Evolutionary conservation across 2,888 invertebrate genomes (phyloP), one percentile per base, ranked within the genome.

Genomic region (Drosophila neotestacea): DNA sequence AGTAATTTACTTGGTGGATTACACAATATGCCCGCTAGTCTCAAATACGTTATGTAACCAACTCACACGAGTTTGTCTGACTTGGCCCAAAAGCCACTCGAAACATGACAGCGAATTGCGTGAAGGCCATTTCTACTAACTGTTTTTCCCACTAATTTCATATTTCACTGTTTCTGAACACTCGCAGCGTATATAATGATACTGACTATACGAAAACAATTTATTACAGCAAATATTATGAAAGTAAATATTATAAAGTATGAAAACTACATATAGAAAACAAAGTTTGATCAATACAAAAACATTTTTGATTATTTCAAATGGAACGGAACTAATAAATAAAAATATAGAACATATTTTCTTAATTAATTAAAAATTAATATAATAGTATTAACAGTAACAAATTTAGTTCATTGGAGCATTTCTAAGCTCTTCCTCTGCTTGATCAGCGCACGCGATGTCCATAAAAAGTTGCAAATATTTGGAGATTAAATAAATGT

Each of bases 121-220:
- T 77, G 87, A 79, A 84, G 87, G 87, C 71, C 71, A 80, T 76
- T 80, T 78, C 76, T 77, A 81, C 75, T 70, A 77, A 68, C n/a
- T 32, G 62, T 56, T 60, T 55, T 66, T 52, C 66, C 38, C 42
- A 67, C 78, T 70, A 77, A 81, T 79, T 73, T 62, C 51, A 59
- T 55, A 69, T 72, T 77, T 22, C 22, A 22, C 3, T 22, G 3
- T 22, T 66, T 73, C 62, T 65, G 38, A 79, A 50, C 47, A 59
- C 46, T 59, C 60, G 48, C 22, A 50, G 46, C 13, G 11, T 28
- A 36, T 51, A 38, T 72, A 78, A 78, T 73, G 67, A 73, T 65
- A 48, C 16, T 50, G 58, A 46, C 48, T 54, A 66, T 58, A 62
- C 34, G 58, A 65, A 72, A 72, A 50, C 46, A 27, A 73, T 81